These are phyloP conservation scores for Uria aalge DNA, from an alignment of 2,113 vertebrate genomes.

Conservation along the genomic window DNA sequence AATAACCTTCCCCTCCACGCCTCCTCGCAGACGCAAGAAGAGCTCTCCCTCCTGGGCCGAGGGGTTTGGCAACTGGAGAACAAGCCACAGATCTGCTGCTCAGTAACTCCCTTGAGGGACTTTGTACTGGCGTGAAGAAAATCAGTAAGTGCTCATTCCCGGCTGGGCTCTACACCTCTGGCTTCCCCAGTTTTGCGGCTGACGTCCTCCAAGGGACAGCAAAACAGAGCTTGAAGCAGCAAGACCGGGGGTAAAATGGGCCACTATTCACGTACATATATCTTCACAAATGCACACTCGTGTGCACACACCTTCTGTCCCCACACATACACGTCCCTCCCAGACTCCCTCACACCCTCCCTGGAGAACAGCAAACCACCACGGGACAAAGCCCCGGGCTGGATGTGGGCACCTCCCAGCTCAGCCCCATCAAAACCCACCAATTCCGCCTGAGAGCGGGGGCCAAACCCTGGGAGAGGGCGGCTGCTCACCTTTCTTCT, in stretches of 20 bases:
- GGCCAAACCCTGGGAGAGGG: rapidly evolving
- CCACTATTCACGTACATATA: rapidly evolving
- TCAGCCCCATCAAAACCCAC: not conserved
- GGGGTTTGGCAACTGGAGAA: not conserved
- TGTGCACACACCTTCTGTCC: rapidly evolving
- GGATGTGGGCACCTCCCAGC: not conserved
- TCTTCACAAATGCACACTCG: not conserved
- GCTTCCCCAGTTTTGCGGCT: not conserved
- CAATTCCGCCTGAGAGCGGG: not conserved
- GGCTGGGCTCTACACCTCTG: not conserved
- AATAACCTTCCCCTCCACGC: too few species aligned
- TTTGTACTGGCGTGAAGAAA: not conserved
- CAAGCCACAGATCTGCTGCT: not conserved
- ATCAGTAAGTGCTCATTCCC: not conserved
- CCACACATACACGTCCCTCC: rapidly evolving
- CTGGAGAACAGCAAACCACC: not conserved
- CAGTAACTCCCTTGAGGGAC: not conserved
- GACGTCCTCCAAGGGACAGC: not conserved
- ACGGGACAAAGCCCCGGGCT: too few species aligned
- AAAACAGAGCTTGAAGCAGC: not conserved
- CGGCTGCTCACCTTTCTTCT: slow-evolving; percentile 81
- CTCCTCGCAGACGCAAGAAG: not conserved
- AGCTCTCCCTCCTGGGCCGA: not conserved
- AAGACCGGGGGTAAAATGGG: not conserved
- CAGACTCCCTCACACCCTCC: rapidly evolving